Evolutionary conservation across 2,888 invertebrate genomes (phyloP), one percentile per base, ranked within the genome.

Genomic region (Scaptomyza reducta): DNA sequence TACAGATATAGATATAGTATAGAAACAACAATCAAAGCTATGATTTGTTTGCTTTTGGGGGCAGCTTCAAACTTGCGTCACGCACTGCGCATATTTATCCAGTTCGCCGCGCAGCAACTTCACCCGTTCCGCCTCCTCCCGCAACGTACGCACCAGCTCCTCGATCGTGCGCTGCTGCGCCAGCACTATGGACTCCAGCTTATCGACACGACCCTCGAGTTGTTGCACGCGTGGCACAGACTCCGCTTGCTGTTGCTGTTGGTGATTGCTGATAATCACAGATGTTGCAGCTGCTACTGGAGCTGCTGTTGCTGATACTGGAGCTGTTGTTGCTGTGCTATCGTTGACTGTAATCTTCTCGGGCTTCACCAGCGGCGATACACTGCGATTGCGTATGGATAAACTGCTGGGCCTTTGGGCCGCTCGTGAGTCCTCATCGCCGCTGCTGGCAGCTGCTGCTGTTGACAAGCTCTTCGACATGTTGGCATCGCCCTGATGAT

Each of bases 1-100:
- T n/a, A n/a, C n/a, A n/a, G n/a, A n/a, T n/a, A n/a, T n/a, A n/a
- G n/a, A n/a, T n/a, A n/a, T n/a, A n/a, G n/a, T n/a, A n/a, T 38
- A 31, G 33, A 49, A 78, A 75, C 79, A 79, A 73, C 57, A 79
- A 76, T 64, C 62, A 65, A 57, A 50, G 50, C 78, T 74, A 70
- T 60, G 59, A 31, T 31, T 49, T 3, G 22, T 22, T 22, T n/a
- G n/a, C n/a, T 22, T 22, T 50, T 14, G 16, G 33, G 33, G 56
- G 69, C 53, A 53, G 64, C 64, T 58, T 91, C 93, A 95, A 91
- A 95, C 95, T 91, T 95, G 95, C 88, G 95, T 95, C 85, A 95
- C 94, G 87, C 94, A 94, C 79, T 94, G 94, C 72, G 94, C 94
- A 66, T 95, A 92, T 90, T 95, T 95, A 76, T 95, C 95, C 59